phyloP scores from a whole-genome alignment of 35 echinoderm and acorn worm genomes.

The Nesometra sesokonis region DNA sequence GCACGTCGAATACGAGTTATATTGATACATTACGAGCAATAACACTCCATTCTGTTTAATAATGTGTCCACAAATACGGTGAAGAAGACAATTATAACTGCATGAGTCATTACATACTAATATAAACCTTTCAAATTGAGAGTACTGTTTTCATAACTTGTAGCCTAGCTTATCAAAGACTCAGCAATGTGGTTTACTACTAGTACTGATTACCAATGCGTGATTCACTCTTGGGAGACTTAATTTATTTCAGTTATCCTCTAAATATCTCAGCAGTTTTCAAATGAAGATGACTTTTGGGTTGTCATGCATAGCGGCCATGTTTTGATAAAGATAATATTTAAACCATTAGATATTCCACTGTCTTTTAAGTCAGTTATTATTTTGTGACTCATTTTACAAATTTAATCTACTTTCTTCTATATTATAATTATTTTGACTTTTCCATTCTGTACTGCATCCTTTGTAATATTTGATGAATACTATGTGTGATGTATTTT shows the following conservation, averaged over 20 bases:
- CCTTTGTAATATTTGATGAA: too few species aligned
- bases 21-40: background rate
- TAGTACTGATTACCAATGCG: background rate
- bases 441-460: too few species aligned
- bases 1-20: background rate
- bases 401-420: too few species aligned
- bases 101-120: background rate
- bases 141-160: background rate
- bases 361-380: too few species aligned
- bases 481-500: too few species aligned
- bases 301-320: background rate
- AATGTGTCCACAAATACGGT: background rate
- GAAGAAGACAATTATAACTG: background rate
- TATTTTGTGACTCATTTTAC: too few species aligned
- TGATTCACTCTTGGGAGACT: background rate
- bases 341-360: background rate
- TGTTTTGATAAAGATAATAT: background rate
- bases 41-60: background rate
- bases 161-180: background rate
- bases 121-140: background rate
- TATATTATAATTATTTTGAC: too few species aligned
- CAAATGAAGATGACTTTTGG: background rate
- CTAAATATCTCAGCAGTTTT: background rate
- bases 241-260: background rate
- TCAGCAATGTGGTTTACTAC: too few species aligned